phyloP scores from a whole-genome alignment of 2,797 vertebrate genomes.

The Chelonia mydas region DNA sequence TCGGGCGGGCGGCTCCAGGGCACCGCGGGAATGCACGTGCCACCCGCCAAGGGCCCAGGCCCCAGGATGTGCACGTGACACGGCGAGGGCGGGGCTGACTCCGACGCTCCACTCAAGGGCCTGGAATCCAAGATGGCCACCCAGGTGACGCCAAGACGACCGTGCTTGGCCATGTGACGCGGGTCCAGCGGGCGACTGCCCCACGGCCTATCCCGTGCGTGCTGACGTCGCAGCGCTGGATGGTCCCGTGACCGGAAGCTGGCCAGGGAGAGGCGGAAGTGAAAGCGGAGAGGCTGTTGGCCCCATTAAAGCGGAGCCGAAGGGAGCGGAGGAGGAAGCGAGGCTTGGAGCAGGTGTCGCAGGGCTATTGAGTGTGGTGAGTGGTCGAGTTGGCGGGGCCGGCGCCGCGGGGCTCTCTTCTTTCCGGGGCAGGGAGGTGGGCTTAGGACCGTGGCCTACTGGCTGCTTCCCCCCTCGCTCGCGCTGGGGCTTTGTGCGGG shows the following conservation, averaged over 20 bases:
- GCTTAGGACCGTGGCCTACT: neutral
- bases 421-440: too few relatives aligned
- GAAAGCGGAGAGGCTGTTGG: constrained; percentile 73
- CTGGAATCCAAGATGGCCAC: constrained; percentile 18
- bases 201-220: neutral
- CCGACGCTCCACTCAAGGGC: neutral
- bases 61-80: too few relatives aligned
- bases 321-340: constrained; percentile 17
- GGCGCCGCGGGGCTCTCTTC: neutral
- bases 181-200: neutral
- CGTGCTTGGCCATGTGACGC: neutral
- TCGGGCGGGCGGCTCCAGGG: neutral
- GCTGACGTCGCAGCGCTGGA: constrained; percentile 25
- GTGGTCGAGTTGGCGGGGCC: neutral
- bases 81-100: too few relatives aligned
- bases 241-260: constrained; percentile 79
- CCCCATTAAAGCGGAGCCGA: constrained; percentile 69
- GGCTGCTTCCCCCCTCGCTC: neutral
- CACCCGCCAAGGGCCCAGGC: neutral
- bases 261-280: constrained; percentile 81
- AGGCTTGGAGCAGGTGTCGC: neutral
- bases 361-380: neutral
- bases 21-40: neutral
- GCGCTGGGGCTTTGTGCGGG: neutral
- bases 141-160: fast-evolving